Base-by-base conservation (phyloP, 2,797 vertebrate species). In the Furcifer pardalis region DNA sequence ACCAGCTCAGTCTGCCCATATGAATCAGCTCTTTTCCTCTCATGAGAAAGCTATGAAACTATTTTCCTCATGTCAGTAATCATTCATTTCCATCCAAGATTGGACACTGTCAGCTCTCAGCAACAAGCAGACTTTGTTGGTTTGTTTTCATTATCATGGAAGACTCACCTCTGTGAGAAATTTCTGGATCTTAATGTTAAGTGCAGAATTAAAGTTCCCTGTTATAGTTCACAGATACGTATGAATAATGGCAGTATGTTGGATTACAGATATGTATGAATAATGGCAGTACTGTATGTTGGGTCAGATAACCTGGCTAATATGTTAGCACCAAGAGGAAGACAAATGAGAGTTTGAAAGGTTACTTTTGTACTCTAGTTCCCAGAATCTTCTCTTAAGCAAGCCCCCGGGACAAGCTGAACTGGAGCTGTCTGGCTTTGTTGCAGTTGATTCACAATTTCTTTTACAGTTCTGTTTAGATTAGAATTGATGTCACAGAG, bases 11-110 rank as follows among this genome's bases (percentile, higher is more conserved):
- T 69, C 0, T 0, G 86, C 83, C 89, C 89, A 83, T 83, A 77
- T 93, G 94, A 91, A 88, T 89, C 75, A 86, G 82, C 52, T 63
- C 32, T 82, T 60, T 37, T n/a, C 25, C 21, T 69, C 30, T 63
- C 30, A 77, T 5, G 5, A 81, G 60, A 49, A 71, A 49, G 27
- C 37, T 15, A 25, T 40, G 25, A 56, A 42, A 4, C 62, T 17
- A 52, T 30, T 37, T 32, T 81, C 23, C 15, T 35, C 8, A 62
- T 72, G 46, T 75, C 10, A 12, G 27, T 7, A 35, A 35, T 7
- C 32, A 62, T 40, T 77, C 25, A 46, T 46, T n/a, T 80, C 30
- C 21, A 68, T 44, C 13, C 60, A 65, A 65, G 5, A 59, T 27
- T 10, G 17, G 25, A 7, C 32, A n/a, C n/a, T 42, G 65, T 17